A percentile compares a stretch with the other conserved stretches of the same genome.
These are phyloP conservation scores for Sceloporus undulatus DNA, from an alignment of 2,113 vertebrate species.

Conservation along the genomic window DNA sequence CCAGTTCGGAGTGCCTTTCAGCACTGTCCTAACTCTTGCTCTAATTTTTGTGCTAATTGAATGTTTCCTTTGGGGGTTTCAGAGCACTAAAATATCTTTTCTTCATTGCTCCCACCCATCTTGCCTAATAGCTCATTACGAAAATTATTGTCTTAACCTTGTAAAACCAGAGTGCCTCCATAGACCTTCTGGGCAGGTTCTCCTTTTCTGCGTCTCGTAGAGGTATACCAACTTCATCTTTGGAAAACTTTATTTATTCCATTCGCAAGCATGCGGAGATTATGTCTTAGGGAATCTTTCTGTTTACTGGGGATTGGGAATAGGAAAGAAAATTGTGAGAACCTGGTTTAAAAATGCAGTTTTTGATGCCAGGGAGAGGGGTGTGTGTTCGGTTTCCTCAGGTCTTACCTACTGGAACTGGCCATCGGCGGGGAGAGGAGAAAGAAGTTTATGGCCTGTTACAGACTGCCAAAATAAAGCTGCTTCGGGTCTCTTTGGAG, in stretches of 20 bases:
- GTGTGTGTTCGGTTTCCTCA: no score
- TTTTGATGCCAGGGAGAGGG: background rate
- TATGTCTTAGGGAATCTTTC: background rate
- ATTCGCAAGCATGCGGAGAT: background rate
- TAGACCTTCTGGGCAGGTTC: slow-evolving; percentile 1
- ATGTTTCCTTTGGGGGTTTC: slow-evolving; percentile 55
- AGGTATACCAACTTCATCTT: slow-evolving; percentile 57
- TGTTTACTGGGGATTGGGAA: background rate
- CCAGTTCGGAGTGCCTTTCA: slow-evolving; percentile 62
- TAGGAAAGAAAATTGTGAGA: background rate
- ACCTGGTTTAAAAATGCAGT: background rate
- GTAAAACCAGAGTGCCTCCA: slow-evolving; percentile 29
- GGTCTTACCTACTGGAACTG: no score
- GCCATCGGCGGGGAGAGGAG: no score
- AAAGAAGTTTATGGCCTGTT: no score
- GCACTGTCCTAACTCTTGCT: slow-evolving; percentile 51
- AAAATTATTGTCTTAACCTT: slow-evolving; percentile 45
- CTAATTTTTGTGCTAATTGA: slow-evolving; percentile 73
- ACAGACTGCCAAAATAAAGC: no score
- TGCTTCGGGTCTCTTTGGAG: no score
- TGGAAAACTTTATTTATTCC: slow-evolving; percentile 29
- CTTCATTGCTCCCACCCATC: slow-evolving; percentile 37
- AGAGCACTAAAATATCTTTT: slow-evolving; percentile 39
- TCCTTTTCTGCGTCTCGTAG: slow-evolving; percentile 46
- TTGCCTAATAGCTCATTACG: slow-evolving; percentile 51